These are phyloP conservation scores for Calosoma granatense DNA, from an alignment of 1,140 invertebrate genomes.

Conservation along the genomic window DNA sequence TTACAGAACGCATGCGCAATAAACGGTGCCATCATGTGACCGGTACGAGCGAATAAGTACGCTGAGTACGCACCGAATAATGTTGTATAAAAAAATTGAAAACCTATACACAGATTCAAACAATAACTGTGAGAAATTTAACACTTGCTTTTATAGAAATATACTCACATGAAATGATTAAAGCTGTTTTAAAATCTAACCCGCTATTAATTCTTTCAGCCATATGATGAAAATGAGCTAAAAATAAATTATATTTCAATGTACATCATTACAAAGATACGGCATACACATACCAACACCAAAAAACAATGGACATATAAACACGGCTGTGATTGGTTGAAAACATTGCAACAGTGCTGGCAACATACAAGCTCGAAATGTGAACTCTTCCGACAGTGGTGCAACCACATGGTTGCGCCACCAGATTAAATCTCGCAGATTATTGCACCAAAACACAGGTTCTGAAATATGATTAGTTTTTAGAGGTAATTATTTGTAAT, in stretches of 20 bases:
- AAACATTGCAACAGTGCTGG: slow-evolving; percentile 79
- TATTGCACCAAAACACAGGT: slow-evolving; percentile 61
- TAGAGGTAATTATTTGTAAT: slow-evolving; percentile 9
- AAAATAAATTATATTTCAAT: slow-evolving; percentile 20
- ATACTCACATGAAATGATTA: slow-evolving; percentile 58
- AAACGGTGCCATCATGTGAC: slow-evolving; percentile 81
- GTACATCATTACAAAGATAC: slow-evolving; percentile 3
- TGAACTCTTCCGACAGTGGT: slow-evolving; percentile 89
- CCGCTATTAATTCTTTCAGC: slow-evolving; percentile 66
- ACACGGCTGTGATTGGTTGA: slow-evolving; percentile 60
- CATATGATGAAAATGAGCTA: slow-evolving; percentile 89
- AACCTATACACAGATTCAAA: slow-evolving; percentile 46
- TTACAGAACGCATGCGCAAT: slow-evolving; percentile 90
- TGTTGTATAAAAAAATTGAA: slow-evolving; percentile 86
- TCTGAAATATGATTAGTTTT: slow-evolving; percentile 46
- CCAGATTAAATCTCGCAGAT: slow-evolving; percentile 68
- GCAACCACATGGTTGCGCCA: slow-evolving; percentile 83
- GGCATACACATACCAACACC: slow-evolving; percentile 56
- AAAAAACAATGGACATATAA: slow-evolving; percentile 85
- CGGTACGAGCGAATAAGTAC: slow-evolving; percentile 73
- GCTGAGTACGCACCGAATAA: slow-evolving; percentile 90
- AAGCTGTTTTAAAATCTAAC: slow-evolving; percentile 50
- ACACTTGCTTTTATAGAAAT: slow-evolving; percentile 12
- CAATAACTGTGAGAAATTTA: slow-evolving; percentile 9
- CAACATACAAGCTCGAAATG: slow-evolving; percentile 89